phyloP scores from a whole-genome alignment of 2,888 invertebrate species.

The Emmelina monodactyla region DNA sequence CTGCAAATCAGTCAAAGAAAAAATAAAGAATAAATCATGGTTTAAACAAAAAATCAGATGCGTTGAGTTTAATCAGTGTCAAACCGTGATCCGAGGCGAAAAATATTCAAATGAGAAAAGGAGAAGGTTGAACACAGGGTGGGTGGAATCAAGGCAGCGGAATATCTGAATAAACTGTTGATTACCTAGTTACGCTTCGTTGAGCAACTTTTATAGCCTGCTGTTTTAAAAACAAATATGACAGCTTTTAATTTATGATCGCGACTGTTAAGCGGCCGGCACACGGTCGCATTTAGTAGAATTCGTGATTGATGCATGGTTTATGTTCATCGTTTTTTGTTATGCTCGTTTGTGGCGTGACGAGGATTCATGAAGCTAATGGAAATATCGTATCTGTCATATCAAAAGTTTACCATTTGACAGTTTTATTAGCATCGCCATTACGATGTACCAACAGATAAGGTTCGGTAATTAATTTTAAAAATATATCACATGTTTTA shows the following conservation, averaged over 20 bases:
- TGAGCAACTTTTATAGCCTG: constrained; percentile 55
- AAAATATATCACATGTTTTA: background rate
- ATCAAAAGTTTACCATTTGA: constrained; percentile 48
- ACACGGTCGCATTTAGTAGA: constrained; percentile 14
- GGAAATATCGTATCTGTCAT: constrained; percentile 57
- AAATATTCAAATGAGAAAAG: constrained; percentile 45
- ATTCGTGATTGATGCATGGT: constrained; percentile 28
- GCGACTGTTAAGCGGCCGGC: constrained; percentile 15
- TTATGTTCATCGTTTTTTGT: constrained; percentile 39
- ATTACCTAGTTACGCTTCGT: constrained; percentile 55
- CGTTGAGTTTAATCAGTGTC: constrained; percentile 42
- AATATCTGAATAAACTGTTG: constrained; percentile 56
- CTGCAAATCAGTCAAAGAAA: background rate
- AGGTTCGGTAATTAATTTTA: constrained; percentile 11
- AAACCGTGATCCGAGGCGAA: constrained; percentile 30
- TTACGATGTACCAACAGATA: constrained; percentile 40
- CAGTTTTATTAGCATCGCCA: constrained; percentile 51
- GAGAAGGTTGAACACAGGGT: constrained; percentile 24
- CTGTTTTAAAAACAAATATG: constrained; percentile 56
- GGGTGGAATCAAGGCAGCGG: constrained; percentile 43
- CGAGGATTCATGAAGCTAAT: constrained; percentile 43
- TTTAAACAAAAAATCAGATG: constrained; percentile 17
- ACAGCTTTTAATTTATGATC: constrained; percentile 56
- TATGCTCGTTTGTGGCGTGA: constrained; percentile 33
- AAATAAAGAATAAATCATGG: background rate